These are phyloP conservation scores for Cnemophilus loriae DNA, from an alignment of 2,113 vertebrate genomes.

Conservation along the genomic window DNA sequence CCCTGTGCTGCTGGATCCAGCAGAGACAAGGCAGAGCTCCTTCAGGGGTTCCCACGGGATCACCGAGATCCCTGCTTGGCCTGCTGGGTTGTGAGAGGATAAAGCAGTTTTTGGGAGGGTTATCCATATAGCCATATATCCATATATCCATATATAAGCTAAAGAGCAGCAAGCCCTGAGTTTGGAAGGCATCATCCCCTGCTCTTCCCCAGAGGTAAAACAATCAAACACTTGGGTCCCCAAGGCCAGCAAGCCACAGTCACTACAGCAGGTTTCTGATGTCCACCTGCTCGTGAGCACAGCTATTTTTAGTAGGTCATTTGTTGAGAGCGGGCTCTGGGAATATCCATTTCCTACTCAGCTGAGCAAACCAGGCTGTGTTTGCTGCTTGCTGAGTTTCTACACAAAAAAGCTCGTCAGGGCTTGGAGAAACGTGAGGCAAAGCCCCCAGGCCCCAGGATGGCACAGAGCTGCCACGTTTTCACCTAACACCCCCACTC, in stretches of 20 bases:
- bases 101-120: not conserved
- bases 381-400: not conserved
- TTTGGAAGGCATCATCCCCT: not conserved
- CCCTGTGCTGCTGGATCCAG: not conserved
- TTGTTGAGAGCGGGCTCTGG: not conserved
- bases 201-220: not conserved
- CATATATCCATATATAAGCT: fast-evolving
- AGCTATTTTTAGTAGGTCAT: constrained; percentile 1
- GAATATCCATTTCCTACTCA: not conserved
- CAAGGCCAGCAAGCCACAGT: not conserved
- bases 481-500: fast-evolving
- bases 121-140: fast-evolving
- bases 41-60: not conserved
- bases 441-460: not conserved
- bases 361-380: not conserved
- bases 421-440: not conserved
- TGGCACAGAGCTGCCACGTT: not conserved
- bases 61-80: not conserved
- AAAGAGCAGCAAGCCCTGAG: not conserved
- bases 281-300: not conserved
- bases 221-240: not conserved
- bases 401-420: not conserved
- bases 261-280: not conserved
- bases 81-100: not conserved
- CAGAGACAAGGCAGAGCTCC: not conserved